Conservation (phyloP, 2,888 invertebrate species). For the Cosmia trapezina region DNA sequence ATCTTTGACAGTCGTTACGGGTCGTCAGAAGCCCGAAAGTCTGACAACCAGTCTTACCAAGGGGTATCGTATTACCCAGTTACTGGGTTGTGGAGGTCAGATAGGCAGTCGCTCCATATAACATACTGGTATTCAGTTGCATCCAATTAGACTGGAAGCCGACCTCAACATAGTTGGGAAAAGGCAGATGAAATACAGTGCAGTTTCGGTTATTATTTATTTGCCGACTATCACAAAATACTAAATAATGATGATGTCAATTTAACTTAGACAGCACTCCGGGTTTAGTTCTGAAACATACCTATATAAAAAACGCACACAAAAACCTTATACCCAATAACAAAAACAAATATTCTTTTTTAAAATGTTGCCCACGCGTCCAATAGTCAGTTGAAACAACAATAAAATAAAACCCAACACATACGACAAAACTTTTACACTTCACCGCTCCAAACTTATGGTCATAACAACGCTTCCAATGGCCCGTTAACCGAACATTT, state of each 20-base stretch:
- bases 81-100: too few species aligned
- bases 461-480: constrained; percentile 50
- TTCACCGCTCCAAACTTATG: constrained; percentile 46
- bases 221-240: too few species aligned
- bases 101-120: too few species aligned
- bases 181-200: too few species aligned
- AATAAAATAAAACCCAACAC: constrained; percentile 43
- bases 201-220: too few species aligned
- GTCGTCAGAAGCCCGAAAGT: too few species aligned
- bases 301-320: background rate
- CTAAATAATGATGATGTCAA: background rate
- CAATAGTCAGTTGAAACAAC: constrained; percentile 5
- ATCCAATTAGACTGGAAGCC: too few species aligned
- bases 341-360: constrained; percentile 8
- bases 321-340: background rate
- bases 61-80: too few species aligned
- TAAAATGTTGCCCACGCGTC: constrained; percentile 13
- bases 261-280: background rate
- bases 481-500: constrained; percentile 46
- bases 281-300: background rate
- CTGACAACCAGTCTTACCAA: too few species aligned
- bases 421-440: constrained; percentile 45
- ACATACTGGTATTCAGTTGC: too few species aligned
- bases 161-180: too few species aligned
- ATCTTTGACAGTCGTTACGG: too few species aligned